Evolutionary conservation across 2,888 invertebrate species (phyloP), one percentile per base, ranked within the genome.

Genomic region (Drosophila buzzatii): DNA sequence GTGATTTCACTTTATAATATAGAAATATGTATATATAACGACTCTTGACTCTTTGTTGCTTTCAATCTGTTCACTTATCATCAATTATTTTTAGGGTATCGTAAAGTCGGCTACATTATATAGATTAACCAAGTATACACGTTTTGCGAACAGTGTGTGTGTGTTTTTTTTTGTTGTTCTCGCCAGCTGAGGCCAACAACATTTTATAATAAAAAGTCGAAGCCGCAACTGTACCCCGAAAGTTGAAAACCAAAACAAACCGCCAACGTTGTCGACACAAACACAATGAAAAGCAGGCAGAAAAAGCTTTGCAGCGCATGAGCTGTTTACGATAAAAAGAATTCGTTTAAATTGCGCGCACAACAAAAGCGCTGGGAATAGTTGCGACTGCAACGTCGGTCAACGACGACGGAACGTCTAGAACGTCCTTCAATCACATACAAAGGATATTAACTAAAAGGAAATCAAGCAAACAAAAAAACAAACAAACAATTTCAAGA

Each of bases 321-420:
- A 58, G 73, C 73, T 60, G 72, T 72, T 72, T 81, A 78, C 88
- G 85, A 86, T 88, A 86, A 88, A 82, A 86, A 88, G 85, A 88
- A 82, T 83, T 81, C 85, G 85, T 75, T 86, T 85, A 88, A 86
- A 88, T 85, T 86, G 85, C 86, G 76, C 86, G 80, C 83, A 86
- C 83, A 78, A 71, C 76, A 85, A 85, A 81, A 72, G 63, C 70
- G 76, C 73, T 73, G 47, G 27, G 65, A 85, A 85, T 88, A 86
- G 86, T 86, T 85, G 86, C 86, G 79, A 65, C 57, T 77, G 84
- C 86, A 86, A 88, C 85, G 85, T 86, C 85, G 81, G 70, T 74
- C 55, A 73, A 78, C 76, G 79, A 79, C 71, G 83, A 71, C 83
- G 69, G 59, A 81, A 71, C 75, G 76, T 78, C 80, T 27, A 63